Percentiles rank a stretch among this genome's conserved stretches.
phyloP scores from a whole-genome alignment of 2,113 vertebrate genomes.

The Centropus bengalensis region DNA sequence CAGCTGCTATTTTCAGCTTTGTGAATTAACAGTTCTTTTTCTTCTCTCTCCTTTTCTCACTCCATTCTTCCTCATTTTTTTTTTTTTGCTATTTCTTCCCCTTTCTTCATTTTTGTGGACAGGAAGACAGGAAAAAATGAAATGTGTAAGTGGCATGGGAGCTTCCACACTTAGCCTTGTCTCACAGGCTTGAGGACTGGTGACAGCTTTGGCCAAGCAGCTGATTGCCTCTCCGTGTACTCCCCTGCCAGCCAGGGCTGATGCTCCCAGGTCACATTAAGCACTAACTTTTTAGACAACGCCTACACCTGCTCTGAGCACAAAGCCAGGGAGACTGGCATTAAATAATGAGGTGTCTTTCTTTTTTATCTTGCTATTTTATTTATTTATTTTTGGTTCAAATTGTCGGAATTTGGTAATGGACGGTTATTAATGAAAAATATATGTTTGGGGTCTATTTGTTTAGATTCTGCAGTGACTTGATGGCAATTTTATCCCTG shows the following conservation, averaged over 20 bases:
- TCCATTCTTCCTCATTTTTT: not conserved
- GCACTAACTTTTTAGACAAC: not conserved
- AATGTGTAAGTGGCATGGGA: constrained; percentile 18
- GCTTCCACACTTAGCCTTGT: constrained; percentile 26
- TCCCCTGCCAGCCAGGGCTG: not conserved
- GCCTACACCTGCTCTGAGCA: not conserved
- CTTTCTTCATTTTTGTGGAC: constrained; percentile 23
- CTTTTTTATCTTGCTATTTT: not conserved
- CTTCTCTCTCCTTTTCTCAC: not conserved
- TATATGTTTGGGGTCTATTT: constrained; percentile 41
- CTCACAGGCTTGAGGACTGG: not conserved
- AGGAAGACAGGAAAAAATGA: constrained; percentile 61
- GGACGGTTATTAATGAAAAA: constrained; percentile 50
- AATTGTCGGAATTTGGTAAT: constrained; percentile 15
- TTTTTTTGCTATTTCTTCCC: not conserved
- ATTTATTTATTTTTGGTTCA: constrained; percentile 41
- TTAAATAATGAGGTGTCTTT: not conserved
- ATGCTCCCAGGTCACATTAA: not conserved
- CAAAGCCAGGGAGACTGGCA: not conserved
- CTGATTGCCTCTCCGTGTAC: not conserved
- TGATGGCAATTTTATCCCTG: constrained; percentile 64
- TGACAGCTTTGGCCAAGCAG: constrained; percentile 51
- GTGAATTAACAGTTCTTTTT: constrained; percentile 64
- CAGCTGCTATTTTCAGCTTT: constrained; percentile 68
- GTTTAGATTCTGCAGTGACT: constrained; percentile 13